Base-by-base conservation (phyloP, 2,113 vertebrate genomes). In the Junco hyemalis region DNA sequence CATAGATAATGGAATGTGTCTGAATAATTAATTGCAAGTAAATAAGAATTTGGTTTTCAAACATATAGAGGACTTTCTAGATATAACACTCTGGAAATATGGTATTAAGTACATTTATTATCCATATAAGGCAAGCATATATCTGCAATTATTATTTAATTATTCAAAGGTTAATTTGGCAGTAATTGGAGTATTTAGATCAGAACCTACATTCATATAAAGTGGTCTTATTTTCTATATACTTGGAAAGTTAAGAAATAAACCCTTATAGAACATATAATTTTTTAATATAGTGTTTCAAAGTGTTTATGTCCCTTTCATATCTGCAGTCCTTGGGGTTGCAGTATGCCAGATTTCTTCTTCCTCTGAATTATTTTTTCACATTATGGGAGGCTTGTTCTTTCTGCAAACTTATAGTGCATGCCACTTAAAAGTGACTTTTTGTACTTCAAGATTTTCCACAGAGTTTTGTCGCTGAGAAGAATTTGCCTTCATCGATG, bases 401-500 rank as follows among this genome's bases (percentile, higher is more conserved):
- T 74, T 95, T 60, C 48, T 72, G 63, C 28, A 84, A 40, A 60
- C 29, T 71, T 38, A 56, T 2, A 84, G 51, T 4, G 3, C 24
- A 12, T 45, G 17, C 13, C 6, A 78, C 56, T 94, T 90, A 74
- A 83, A 92, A 93, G 57, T 54, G 64, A 81, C 26, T 71, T 53
- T 78, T 88, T 2, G 11, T 68, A 78, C n/a, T 74, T 86, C 72
- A 88, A 50, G 82, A 57, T 92, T 94, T 92, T 76, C 69, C 65
- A 65, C 29, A 28, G 51, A 71, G 48, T 64, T 86, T 53, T 84
- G 71, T n/a, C 45, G 84, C 36, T 71, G 44, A 83, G 48, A 81
- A 93, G n/a, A 90, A 92, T 86, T 81, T 84, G n/a, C 79, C 65
- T 64, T 84, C 82, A 68, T 28, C 20, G 36, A 88, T 79, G 69